Evolutionary conservation across 1,140 invertebrate genomes (phyloP), one percentile per base, ranked within the genome.

Genomic region (Antheraea pernyi): DNA sequence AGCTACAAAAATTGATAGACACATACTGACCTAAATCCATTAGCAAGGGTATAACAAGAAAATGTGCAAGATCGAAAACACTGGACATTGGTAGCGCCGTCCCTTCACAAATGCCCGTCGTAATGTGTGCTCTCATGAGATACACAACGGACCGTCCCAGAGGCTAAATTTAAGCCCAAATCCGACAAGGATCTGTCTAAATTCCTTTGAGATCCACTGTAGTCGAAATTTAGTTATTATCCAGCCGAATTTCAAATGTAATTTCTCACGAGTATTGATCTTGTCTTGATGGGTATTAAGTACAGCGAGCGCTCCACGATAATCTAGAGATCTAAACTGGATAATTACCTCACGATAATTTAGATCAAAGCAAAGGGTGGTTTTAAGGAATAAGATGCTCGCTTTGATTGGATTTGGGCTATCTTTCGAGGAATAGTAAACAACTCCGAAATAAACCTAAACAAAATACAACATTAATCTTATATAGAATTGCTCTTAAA

Each of bases 181-280:
- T 16, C 46, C 46, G 46, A 53, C 46, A 53, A 53, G 46, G 46
- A 53, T 53, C 46, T 13, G 16, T 5, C 46, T 53, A 53, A 53
- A 53, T 53, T 53, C 46, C 46, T 53, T 53, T 53, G 46, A 53
- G 46, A 53, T 53, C 16, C 46, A n/a, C 11, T 53, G 11, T 53
- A 53, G 46, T n/a, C 46, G 46, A 53, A 53, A 53, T 53, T 53
- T 53, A 53, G 46, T 53, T 53, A 53, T 53, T 53, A 6, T 16
- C 11, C 46, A 53, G 10, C 46, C 11, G 46, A 53, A 53, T 53
- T 53, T 53, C 46, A 16, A 53, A 53, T 53, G 46, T 53, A 53
- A 53, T 53, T 53, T 53, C 46, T 53, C 46, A 53, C 46, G 46
- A 53, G 46, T 53, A 53, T 53, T 53, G 46, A 53, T 53, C 46